These are phyloP conservation scores for Cyanoramphus novaezelandiae DNA, from an alignment of 2,113 vertebrate genomes.

Conservation along the genomic window DNA sequence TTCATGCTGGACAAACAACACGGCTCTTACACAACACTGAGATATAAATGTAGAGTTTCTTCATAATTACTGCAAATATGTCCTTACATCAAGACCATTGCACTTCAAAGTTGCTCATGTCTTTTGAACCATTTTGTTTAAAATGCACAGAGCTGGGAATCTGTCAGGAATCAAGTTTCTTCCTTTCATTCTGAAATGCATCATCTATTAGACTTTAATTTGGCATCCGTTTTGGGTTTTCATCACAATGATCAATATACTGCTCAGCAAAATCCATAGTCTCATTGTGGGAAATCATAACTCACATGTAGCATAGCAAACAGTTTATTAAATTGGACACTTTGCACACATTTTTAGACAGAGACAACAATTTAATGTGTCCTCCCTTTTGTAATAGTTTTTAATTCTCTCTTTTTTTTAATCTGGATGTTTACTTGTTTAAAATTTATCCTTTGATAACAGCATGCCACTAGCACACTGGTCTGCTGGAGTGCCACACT, in stretches of 20 bases:
- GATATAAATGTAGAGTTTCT: neutral
- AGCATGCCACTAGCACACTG: neutral
- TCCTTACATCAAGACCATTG: neutral
- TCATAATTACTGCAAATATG: neutral
- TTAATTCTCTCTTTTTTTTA: neutral
- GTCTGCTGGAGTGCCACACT: neutral
- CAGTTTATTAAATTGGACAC: accelerated
- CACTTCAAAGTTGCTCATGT: neutral
- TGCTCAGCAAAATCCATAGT: neutral
- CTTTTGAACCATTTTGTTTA: neutral
- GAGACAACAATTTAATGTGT: neutral
- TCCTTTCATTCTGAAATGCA: neutral
- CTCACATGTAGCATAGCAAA: neutral
- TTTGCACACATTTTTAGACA: neutral
- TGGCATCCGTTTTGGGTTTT: neutral
- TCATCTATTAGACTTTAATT: neutral
- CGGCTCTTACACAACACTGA: neutral
- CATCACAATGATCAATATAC: too few species aligned
- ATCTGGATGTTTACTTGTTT: neutral
- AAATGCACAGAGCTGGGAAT: neutral
- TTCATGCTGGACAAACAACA: neutral
- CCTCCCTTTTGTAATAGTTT: neutral
- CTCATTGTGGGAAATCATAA: neutral
- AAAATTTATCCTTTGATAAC: neutral
- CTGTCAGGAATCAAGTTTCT: neutral